These are phyloP conservation scores for Gallirallus australis DNA, from an alignment of 2,797 vertebrate genomes.

Conservation along the genomic window DNA sequence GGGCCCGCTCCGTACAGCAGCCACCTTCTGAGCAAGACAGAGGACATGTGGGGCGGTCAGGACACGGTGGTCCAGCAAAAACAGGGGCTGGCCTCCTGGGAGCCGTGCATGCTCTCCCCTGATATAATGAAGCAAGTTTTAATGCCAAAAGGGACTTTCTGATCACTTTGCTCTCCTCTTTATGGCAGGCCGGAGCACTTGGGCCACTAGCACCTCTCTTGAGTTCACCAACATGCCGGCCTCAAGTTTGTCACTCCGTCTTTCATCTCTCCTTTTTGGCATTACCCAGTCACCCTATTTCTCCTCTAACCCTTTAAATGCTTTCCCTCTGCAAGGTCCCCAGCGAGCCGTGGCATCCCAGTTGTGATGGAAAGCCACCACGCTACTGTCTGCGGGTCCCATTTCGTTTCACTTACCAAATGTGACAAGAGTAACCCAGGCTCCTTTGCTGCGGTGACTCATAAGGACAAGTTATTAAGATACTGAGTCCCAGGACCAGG, in stretches of 20 bases:
- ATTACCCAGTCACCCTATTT: neutral
- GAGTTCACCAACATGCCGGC: neutral
- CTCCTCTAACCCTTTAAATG: neutral
- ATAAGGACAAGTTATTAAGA: conserved; percentile 49
- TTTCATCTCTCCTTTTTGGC: neutral
- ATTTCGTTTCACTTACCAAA: neutral
- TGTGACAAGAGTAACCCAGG: conserved; percentile 28
- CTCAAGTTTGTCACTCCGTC: neutral
- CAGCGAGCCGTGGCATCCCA: neutral
- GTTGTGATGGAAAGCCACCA: neutral
- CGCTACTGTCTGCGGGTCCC: neutral
- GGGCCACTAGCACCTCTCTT: neutral
- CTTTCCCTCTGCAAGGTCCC: neutral
- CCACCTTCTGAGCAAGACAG: neutral
- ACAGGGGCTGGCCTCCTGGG: neutral
- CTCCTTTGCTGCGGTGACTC: conserved; percentile 39
- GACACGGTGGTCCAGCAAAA: fast-evolving
- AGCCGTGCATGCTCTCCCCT: neutral
- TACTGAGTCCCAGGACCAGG: conserved; percentile 19
- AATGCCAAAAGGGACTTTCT: neutral
- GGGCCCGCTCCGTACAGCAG: fast-evolving
- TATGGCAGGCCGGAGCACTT: neutral
- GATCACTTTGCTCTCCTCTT: neutral
- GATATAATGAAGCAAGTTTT: neutral
- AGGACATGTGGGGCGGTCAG: neutral